These are phyloP conservation scores for Paguma larvata DNA, from an alignment of 2,797 vertebrate genomes.

Conservation along the genomic window DNA sequence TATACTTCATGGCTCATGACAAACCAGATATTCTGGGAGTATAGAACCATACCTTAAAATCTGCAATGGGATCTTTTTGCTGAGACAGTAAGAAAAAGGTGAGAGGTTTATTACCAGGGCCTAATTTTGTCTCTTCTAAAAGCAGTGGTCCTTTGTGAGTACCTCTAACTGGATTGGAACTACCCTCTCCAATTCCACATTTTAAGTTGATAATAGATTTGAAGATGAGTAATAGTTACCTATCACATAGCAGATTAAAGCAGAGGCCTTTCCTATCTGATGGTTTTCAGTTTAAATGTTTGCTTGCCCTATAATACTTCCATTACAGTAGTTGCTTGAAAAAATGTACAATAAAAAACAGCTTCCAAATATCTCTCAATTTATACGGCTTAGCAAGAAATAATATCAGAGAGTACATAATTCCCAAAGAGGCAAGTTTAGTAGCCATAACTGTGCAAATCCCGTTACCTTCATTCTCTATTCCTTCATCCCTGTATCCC, in stretches of 20 bases:
- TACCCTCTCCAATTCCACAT: background rate
- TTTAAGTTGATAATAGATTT: constrained; percentile 1
- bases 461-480: background rate
- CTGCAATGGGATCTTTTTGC: background rate
- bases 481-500: background rate
- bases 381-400: background rate
- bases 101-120: background rate
- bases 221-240: background rate
- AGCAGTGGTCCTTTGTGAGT: background rate
- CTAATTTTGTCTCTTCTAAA: constrained; percentile 14
- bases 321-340: background rate
- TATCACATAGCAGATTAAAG: background rate
- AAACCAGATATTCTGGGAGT: background rate
- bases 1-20: background rate
- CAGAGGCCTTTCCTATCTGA: background rate
- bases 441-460: background rate
- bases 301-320: background rate
- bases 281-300: constrained; percentile 31
- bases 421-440: background rate
- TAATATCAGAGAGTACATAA: background rate
- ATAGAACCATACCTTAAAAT: background rate
- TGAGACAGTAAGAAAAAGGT: background rate
- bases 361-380: background rate
- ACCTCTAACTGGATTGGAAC: background rate
- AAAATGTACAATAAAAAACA: background rate